Evolutionary conservation across 2,888 invertebrate species (phyloP).

Genomic region (Luperina testacea): DNA sequence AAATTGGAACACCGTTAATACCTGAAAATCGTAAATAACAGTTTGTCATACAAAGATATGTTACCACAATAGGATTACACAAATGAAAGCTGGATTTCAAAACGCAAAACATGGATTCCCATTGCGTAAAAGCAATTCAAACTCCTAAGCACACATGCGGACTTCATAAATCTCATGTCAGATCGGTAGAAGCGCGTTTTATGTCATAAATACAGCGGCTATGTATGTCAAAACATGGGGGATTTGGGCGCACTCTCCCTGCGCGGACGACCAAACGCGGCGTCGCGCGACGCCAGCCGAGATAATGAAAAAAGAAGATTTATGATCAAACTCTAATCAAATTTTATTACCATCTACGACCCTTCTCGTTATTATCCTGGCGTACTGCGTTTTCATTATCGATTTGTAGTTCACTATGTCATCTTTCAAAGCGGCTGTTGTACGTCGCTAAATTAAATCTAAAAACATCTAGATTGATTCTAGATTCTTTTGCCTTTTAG

Average conservation of each 20-base stretch:
- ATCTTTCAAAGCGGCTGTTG: constrained; percentile 50
- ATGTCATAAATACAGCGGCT: constrained; percentile 86
- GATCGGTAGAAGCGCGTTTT: constrained; percentile 80
- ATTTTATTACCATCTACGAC: constrained; percentile 86
- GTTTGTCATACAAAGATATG: constrained; percentile 34
- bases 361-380: constrained; percentile 76
- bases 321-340: constrained; percentile 89
- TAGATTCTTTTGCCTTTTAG: background rate
- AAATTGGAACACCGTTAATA: constrained; percentile 6
- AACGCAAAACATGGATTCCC: constrained; percentile 72
- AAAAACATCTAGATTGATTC: background rate
- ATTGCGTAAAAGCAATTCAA: constrained; percentile 83
- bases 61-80: constrained; percentile 68
- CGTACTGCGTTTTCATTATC: constrained; percentile 76
- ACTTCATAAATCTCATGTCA: constrained; percentile 89
- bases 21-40: constrained; percentile 22
- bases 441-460: background rate
- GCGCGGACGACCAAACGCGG: constrained; percentile 76
- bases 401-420: constrained; percentile 76
- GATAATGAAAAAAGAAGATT: constrained; percentile 90
- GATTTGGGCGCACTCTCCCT: constrained; percentile 82
- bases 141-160: constrained; percentile 86
- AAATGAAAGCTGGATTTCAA: constrained; percentile 70
- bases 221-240: constrained; percentile 89
- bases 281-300: constrained; percentile 76